phyloP scores from a whole-genome alignment of 2,113 vertebrate species.

The Labeo rohita region DNA sequence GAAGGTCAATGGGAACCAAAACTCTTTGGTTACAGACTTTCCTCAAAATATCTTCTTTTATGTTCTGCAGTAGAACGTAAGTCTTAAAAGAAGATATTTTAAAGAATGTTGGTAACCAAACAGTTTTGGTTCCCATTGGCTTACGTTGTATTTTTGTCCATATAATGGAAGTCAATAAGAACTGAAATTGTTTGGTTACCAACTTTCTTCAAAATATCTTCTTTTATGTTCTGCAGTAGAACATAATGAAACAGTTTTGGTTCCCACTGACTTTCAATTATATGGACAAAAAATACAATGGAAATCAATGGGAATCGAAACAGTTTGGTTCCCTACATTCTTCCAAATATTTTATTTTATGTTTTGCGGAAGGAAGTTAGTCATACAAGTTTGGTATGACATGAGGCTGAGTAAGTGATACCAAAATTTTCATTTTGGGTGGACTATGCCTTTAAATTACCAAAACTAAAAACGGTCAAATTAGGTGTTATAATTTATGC shows the following conservation, averaged over 20 bases:
- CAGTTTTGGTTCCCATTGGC: no score
- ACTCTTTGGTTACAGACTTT: no score
- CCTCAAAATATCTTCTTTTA: no score
- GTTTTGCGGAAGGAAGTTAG: background rate
- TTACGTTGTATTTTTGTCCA: no score
- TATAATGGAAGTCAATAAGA: no score
- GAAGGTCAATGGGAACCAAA: no score
- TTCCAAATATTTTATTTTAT: background rate
- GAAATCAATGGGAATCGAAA: background rate
- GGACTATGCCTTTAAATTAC: background rate
- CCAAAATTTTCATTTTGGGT: background rate
- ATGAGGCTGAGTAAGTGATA: background rate
- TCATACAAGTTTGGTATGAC: background rate
- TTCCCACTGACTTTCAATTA: background rate
- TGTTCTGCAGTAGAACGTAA: no score
- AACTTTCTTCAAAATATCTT: background rate
- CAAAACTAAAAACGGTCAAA: background rate
- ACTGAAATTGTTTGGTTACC: background rate
- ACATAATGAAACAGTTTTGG: no score
- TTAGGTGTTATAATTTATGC: background rate
- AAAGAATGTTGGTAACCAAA: no score
- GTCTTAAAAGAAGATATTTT: no score
- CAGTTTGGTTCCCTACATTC: background rate
- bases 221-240: background rate
- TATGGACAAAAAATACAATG: background rate